Base-by-base conservation (phyloP, 2,888 invertebrate genomes). In the Sesia bembeciformis region DNA sequence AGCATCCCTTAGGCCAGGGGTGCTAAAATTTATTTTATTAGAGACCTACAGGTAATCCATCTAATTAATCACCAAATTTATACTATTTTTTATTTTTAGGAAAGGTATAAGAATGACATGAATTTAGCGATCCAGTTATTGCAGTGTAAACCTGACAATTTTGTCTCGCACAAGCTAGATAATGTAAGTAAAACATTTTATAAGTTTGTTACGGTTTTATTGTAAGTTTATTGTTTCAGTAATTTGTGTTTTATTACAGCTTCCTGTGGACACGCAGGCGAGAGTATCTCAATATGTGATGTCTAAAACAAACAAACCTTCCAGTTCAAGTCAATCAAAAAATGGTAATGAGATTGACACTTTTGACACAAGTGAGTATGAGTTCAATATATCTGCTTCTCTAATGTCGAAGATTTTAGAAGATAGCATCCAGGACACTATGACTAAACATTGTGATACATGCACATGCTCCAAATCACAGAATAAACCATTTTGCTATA, bases 81-180 rank as follows among this genome's bases (percentile, higher is more conserved):
- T 39, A 6, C 5, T 23, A 53, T 49, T 52, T 23, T 59, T 57
- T 57, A 61, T 43, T 61, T 93, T 50, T 90, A 98, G 98, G 97
- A 97, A 76, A 93, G 96, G 70, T 98, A 97, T 84, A 95, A 97
- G 79, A 96, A 95, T 73, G 98, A 98, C 78, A 97, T 98, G 77
- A 96, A 95, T 81, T 87, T 97, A 73, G 98, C 98, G 59, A 97
- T 98, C 65, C 97, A 98, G 82, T 90, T 98, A 68, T 90, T 98
- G 54, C 98, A 98, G 78, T 98, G 98, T 81, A 98, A 97, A 76
- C 98, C 98, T 63, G 95, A 96, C 62, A 96, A 96, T 85, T 98
- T 97, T 90, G 95, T 98, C 58, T 94, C 97, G 51, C 98, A 97
- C 74, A 96, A 95, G 84, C 92, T 96, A 70, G 96, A 96, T 77